Percentiles rank a stretch among this genome's conserved stretches.
phyloP scores from a whole-genome alignment of 1,140 invertebrate genomes.

The Macrobrachium rosenbergii region DNA sequence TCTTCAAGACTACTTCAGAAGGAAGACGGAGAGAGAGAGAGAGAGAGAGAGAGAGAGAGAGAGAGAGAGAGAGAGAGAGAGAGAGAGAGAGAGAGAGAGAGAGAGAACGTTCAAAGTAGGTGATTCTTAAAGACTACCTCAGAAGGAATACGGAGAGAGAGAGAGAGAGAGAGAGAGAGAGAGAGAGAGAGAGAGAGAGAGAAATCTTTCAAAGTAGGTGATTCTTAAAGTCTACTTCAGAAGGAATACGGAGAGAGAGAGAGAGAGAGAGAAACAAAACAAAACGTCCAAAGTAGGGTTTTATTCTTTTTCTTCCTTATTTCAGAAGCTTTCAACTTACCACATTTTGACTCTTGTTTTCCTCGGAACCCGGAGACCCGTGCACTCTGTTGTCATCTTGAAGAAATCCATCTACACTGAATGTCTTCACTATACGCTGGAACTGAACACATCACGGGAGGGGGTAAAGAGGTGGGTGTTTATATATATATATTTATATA shows the following conservation, averaged over 20 bases:
- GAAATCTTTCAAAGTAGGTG: background rate
- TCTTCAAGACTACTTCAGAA: background rate
- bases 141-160: background rate
- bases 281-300: background rate
- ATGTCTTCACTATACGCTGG: slow-evolving; percentile 56
- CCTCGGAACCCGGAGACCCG: slow-evolving; percentile 42
- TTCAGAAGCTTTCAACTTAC: slow-evolving; percentile 28
- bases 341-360: slow-evolving; percentile 43
- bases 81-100: slow-evolving; percentile 41
- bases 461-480: background rate
- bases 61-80: slow-evolving; percentile 42
- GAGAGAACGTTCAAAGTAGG: background rate
- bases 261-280: background rate
- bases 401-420: slow-evolving; percentile 49
- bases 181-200: background rate
- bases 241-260: background rate
- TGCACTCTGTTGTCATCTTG: slow-evolving; percentile 42
- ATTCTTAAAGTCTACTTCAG: background rate
- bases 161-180: slow-evolving; percentile 6
- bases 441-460: slow-evolving; percentile 13
- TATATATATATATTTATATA: too few relatives aligned
- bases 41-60: too few relatives aligned
- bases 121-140: background rate
- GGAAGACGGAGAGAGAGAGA: too few relatives aligned
- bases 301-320: background rate